These are phyloP conservation scores for Platorchestia sp. DNA, from an alignment of 1,140 invertebrate species.

Conservation along the genomic window DNA sequence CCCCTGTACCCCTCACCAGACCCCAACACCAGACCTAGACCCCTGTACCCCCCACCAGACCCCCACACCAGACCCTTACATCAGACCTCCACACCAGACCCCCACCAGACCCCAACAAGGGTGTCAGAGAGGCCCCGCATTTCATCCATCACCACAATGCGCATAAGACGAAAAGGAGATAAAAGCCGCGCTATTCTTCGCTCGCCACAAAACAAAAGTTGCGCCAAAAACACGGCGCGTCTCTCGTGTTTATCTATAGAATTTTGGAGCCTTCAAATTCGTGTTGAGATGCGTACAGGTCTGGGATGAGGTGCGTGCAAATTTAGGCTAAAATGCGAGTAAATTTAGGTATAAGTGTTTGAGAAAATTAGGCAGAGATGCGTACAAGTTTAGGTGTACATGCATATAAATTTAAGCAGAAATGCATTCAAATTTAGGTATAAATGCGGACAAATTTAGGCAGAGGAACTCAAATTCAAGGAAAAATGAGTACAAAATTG, in stretches of 20 bases:
- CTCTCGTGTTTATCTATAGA: not conserved
- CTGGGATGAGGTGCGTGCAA: not conserved
- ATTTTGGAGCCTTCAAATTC: not conserved
- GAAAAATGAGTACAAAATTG: no score
- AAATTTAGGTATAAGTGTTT: not conserved
- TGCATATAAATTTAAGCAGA: no score
- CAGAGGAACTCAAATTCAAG: no score
- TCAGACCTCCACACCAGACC: no score
- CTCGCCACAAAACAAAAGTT: conserved; percentile 7
- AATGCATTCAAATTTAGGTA: no score
- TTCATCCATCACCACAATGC: conserved; percentile 3
- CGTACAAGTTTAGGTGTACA: no score
- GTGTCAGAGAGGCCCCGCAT: not conserved
- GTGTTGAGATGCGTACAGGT: not conserved
- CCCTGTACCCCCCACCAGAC: no score
- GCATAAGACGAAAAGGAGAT: not conserved
- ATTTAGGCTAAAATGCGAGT: no score
- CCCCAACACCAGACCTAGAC: no score
- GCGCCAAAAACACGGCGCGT: not conserved
- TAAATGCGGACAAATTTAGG: no score
- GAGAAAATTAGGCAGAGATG: not conserved
- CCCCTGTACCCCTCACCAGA: no score
- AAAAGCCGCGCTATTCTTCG: not conserved
- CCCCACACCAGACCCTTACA: no score
- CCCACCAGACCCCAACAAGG: not conserved